Evolutionary conservation across 2,888 invertebrate species (phyloP).

Genomic region (Stegophylla sp.): DNA sequence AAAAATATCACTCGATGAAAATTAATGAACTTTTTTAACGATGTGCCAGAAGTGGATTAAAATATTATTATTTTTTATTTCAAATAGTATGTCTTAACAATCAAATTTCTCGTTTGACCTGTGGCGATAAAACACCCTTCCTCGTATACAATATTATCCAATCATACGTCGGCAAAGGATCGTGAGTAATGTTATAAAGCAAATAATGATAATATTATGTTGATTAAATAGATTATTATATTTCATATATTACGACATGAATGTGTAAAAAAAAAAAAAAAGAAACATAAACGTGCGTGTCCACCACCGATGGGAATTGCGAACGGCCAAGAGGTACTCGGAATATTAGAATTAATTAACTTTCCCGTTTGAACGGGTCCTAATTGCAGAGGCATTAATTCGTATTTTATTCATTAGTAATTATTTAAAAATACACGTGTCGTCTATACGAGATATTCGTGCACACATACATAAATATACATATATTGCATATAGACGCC

Average conservation of each 20-base stretch:
- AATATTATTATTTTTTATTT: no score
- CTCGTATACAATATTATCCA: no score
- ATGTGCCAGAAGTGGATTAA: no score
- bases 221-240: conserved; percentile 27
- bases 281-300: neutral
- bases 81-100: no score
- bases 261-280: neutral
- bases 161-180: no score
- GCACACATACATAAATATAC: no score
- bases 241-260: neutral
- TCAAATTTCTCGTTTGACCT: no score
- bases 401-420: conserved; percentile 9
- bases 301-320: neutral
- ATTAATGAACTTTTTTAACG: no score
- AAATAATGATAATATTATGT: neutral
- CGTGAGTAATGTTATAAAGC: no score
- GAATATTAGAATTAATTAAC: conserved; percentile 37
- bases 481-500: neutral
- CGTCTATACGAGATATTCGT: neutral
- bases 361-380: neutral
- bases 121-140: no score
- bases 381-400: neutral
- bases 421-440: neutral
- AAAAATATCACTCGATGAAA: no score
- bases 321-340: neutral